Evolutionary conservation across 2,797 vertebrate genomes (phyloP).

Genomic region (Gephyroberyx darwinii): DNA sequence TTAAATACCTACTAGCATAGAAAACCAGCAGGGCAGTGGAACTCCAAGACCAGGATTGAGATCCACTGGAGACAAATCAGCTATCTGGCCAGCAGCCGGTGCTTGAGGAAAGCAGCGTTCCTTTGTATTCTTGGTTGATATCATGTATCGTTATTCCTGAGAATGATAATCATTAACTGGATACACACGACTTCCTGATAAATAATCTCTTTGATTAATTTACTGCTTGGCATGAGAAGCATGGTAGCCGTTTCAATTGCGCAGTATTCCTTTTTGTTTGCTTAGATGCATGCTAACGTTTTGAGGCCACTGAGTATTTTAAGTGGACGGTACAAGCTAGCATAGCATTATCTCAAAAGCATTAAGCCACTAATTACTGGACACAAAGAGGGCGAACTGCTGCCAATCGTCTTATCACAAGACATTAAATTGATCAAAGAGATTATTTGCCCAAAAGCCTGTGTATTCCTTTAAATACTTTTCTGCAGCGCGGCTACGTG

Average conservation of each 20-base stretch:
- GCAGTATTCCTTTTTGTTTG: neutral
- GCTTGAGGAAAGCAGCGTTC: neutral
- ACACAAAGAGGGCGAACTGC: neutral
- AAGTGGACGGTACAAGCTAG: conserved; percentile 12
- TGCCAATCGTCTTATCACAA: conserved; percentile 4
- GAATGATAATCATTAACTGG: neutral
- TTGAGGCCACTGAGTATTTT: neutral
- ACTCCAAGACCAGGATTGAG: too few species aligned
- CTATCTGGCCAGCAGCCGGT: neutral
- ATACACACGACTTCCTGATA: neutral
- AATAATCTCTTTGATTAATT: neutral
- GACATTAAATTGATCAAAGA: conserved; percentile 10
- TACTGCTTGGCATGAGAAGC: conserved; percentile 1
- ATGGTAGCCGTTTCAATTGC: neutral
- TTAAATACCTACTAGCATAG: too few species aligned
- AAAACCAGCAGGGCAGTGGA: too few species aligned
- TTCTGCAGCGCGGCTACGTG: neutral
- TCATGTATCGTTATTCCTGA: neutral
- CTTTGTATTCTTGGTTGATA: neutral
- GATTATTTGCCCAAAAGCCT: conserved; percentile 18
- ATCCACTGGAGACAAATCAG: neutral
- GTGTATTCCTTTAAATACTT: conserved; percentile 7
- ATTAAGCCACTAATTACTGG: neutral
- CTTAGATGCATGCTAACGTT: conserved; percentile 1
- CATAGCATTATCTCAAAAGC: conserved; percentile 9